These are phyloP conservation scores for Corythornis vintsioides DNA, from an alignment of 2,113 vertebrate genomes.

Conservation along the genomic window DNA sequence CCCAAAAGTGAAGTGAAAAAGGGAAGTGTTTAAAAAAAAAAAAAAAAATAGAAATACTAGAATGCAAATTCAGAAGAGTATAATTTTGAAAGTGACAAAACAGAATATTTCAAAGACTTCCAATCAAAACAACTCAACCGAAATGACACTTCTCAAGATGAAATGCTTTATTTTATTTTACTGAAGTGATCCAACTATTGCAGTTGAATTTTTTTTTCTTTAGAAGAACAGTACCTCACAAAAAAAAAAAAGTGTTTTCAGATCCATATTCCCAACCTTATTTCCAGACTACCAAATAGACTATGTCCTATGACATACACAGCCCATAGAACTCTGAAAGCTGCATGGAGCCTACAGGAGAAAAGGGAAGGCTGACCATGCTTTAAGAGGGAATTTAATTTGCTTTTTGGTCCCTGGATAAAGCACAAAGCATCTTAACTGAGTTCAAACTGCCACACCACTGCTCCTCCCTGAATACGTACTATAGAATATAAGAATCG, in stretches of 20 bases:
- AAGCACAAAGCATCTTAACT: not conserved
- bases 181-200: not conserved
- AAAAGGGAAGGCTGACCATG: not conserved
- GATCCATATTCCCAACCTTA: not conserved
- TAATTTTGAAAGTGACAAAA: not conserved
- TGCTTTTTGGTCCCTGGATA: not conserved
- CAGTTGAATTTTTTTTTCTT: not conserved
- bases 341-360: not conserved
- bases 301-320: not conserved
- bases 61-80: not conserved
- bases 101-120: not conserved
- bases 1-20: not conserved
- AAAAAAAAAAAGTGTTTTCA: not conserved
- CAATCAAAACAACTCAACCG: not conserved
- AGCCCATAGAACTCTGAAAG: not conserved
- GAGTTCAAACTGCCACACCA: not conserved
- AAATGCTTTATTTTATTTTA: not conserved
- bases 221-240: not conserved
- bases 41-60: not conserved
- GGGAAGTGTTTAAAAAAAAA: not conserved
- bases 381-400: not conserved
- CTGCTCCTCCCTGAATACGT: not conserved
- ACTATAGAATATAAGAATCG: not conserved
- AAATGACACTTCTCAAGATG: not conserved
- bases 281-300: not conserved